Evolutionary conservation across 1,140 invertebrate species (phyloP), one percentile per base, ranked within the genome.

Genomic region (Phenacoccus solenopsis): DNA sequence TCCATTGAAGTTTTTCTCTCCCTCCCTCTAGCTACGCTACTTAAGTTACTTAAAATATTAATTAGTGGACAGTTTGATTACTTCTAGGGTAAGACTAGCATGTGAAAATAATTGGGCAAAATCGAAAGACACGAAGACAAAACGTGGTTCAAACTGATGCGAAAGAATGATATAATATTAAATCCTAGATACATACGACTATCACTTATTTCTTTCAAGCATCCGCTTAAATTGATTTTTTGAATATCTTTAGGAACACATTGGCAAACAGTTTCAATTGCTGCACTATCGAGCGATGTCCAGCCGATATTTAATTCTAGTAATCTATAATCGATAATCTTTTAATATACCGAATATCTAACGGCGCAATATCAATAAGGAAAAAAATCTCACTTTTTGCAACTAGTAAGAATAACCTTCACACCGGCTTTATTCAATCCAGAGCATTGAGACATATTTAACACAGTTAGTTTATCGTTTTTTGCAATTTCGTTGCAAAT

Each of bases 181-280:
- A 30, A 13, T 25, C 9, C 69, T n/a, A 61, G 69, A 68, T 57
- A 82, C 83, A 85, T 80, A 93, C 90, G 85, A 67, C 85, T 80
- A 78, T 94, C 89, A 67, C 81, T 84, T 64, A 94, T 79, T 1
- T 85, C 84, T 78, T 88, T 88, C 27, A 88, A 78, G 75, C 88
- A 90, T 0, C 92, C 93, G 72, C 89, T 88, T 1, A 94, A 75
- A 78, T 94, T 94, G 1, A 95, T 80, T 71, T 89, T 81, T 64
- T 83, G 84, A 59, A 94, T 74, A 56, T 82, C 83, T 2, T 78
- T 72, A 0, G 90, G 85, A 64, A 92, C 76, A 74, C 81, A 79
- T 13, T 80, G 77, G 71, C 87, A 86, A 5, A 94, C 73, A 28
- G 84, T 80, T 12, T 83, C 76, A 28, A 94, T 80, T 7, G 83